These are phyloP conservation scores for Calliphora vicina DNA, from an alignment of 1,140 invertebrate species.

Conservation along the genomic window DNA sequence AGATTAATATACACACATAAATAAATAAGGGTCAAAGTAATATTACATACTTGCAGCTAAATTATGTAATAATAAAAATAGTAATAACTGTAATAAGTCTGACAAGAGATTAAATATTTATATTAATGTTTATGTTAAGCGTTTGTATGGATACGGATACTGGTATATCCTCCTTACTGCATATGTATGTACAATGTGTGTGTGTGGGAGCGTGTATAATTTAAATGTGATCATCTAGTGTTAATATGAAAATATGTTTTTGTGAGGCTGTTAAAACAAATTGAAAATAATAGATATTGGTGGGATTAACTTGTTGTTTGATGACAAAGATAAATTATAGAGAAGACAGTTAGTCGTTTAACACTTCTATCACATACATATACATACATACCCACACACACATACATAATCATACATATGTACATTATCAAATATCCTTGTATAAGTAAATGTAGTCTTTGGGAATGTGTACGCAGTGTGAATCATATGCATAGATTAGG, in stretches of 20 bases:
- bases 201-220: not conserved
- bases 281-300: not conserved
- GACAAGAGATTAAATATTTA: not conserved
- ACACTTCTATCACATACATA: not conserved
- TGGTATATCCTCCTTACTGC: not conserved
- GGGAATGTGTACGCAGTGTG: too few relatives aligned
- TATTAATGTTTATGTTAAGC: not conserved
- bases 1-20: not conserved
- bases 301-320: not conserved
- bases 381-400: too few relatives aligned
- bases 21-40: not conserved
- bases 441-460: too few relatives aligned
- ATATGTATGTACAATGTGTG: not conserved
- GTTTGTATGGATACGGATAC: too few relatives aligned
- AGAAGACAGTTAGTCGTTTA: not conserved
- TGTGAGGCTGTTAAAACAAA: not conserved
- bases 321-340: slow-evolving; percentile 10
- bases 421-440: too few relatives aligned
- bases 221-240: not conserved
- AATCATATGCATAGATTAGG: too few relatives aligned
- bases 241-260: not conserved
- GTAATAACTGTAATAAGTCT: not conserved
- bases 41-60: not conserved
- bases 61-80: not conserved
- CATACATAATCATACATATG: too few relatives aligned